A percentile compares a stretch with the other conserved stretches of the same genome.
These are phyloP conservation scores for Salmo trutta DNA, from an alignment of 2,797 vertebrate species.

Conservation along the genomic window DNA sequence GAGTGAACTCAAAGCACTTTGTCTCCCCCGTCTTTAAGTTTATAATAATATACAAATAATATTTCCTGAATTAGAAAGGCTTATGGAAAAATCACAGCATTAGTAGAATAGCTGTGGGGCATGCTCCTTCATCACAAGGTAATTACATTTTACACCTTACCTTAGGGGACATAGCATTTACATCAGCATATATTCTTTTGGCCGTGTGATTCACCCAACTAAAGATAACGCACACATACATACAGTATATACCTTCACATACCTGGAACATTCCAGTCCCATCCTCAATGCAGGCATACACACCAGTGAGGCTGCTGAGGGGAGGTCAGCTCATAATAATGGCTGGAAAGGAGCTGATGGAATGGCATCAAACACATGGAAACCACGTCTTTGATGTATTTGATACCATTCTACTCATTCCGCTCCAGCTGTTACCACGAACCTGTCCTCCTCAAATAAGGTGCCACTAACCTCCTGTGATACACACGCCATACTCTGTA, in stretches of 20 bases:
- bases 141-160: constrained; percentile 24
- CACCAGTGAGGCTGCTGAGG: background rate
- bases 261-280: too few species aligned
- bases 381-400: too few species aligned
- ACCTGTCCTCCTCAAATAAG: too few species aligned
- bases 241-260: background rate
- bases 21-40: constrained; percentile 1
- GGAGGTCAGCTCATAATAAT: too few species aligned
- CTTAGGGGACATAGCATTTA: background rate
- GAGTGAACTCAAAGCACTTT: constrained; percentile 25
- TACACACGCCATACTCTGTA: too few species aligned
- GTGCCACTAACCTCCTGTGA: too few species aligned
- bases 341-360: too few species aligned
- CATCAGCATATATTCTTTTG: background rate
- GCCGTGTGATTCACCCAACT: background rate
- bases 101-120: constrained; percentile 9
- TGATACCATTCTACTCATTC: too few species aligned
- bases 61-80: background rate
- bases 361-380: too few species aligned
- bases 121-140: constrained; percentile 27
- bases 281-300: background rate
- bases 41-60: background rate
- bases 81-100: constrained; percentile 11
- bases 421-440: too few species aligned
- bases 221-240: background rate